Evolutionary conservation across 2,113 vertebrate genomes (phyloP).

Genomic region (Pachycephala philippinensis): DNA sequence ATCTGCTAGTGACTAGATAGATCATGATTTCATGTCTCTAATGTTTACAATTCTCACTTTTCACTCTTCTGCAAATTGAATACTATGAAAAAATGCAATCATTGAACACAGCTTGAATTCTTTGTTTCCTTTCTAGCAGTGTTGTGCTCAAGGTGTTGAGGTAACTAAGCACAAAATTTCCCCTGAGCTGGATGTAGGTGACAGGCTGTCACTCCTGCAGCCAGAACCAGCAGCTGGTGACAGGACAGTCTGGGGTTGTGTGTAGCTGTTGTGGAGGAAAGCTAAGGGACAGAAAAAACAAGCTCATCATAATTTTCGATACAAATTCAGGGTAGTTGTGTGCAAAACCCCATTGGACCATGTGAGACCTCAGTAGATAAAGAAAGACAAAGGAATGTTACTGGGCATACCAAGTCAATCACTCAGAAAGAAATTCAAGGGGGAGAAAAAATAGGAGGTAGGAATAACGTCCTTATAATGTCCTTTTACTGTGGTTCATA

Average conservation of each 20-base stretch:
- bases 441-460: background rate
- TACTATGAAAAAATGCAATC: background rate
- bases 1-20: conserved; percentile 10
- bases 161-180: background rate
- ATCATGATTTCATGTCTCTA: background rate
- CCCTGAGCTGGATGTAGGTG: fast-evolving
- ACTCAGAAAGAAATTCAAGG: background rate
- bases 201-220: background rate
- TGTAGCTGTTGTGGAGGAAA: background rate
- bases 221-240: background rate
- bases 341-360: background rate
- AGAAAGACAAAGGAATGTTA: background rate
- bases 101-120: background rate
- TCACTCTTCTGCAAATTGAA: background rate
- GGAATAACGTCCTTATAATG: background rate
- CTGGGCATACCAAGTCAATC: background rate
- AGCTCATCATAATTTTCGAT: background rate
- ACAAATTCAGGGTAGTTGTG: background rate
- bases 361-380: background rate
- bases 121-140: background rate
- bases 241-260: background rate
- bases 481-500: background rate
- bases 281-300: background rate
- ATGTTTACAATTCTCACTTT: background rate
- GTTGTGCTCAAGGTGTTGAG: background rate